Percentiles rank a stretch among this genome's conserved stretches.
Evolutionary conservation across 2,888 invertebrate species (phyloP).

Genomic region (Mythimna ferrago): DNA sequence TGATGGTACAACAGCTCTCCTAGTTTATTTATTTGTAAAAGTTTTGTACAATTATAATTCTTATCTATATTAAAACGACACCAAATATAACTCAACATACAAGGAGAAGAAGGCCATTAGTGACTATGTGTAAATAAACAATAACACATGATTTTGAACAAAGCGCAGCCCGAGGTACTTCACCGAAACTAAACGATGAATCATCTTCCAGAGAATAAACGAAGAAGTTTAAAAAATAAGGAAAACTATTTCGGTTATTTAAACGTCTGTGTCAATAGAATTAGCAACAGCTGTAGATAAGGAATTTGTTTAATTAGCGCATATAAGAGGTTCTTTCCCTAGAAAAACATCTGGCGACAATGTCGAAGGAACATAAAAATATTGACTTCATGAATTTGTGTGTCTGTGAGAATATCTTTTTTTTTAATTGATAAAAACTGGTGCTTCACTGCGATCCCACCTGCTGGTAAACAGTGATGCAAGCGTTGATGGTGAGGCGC

Average conservation of each 20-base stretch:
- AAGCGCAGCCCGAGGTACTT: constrained; percentile 18
- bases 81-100: background rate
- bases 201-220: constrained; percentile 18
- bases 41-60: too few species aligned
- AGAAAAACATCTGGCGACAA: background rate
- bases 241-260: constrained; percentile 19
- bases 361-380: background rate
- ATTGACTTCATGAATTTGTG: background rate
- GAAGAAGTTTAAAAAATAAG: constrained; percentile 5
- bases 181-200: constrained; percentile 28
- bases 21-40: too few species aligned
- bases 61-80: too few species aligned
- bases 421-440: too few species aligned
- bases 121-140: background rate
- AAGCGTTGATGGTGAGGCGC: too few species aligned
- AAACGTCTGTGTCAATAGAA: constrained; percentile 6
- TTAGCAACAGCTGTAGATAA: constrained; percentile 10
- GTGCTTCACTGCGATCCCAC: too few species aligned
- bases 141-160: background rate
- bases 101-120: background rate
- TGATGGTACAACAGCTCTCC: too few species aligned
- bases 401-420: too few species aligned
- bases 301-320: background rate
- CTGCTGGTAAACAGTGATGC: too few species aligned
- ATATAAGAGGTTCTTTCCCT: constrained; percentile 24